Evolutionary conservation across 2,797 vertebrate genomes (phyloP), one percentile per base, ranked within the genome.

Genomic region (Australoheros facetus): DNA sequence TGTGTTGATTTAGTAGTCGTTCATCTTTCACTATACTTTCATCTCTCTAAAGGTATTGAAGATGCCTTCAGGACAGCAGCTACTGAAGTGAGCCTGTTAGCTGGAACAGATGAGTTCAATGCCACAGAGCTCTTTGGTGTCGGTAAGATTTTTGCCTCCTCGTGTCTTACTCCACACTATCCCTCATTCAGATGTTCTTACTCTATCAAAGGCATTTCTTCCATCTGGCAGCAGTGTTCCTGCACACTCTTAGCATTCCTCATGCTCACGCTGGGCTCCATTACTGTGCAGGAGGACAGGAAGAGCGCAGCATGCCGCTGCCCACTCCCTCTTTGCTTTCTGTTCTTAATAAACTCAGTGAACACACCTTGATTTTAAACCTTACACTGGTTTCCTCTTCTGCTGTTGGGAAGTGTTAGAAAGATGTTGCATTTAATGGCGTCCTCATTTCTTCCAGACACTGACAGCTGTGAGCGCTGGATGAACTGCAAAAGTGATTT

Each of bases 71-170:
- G 95, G 94, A 99, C 98, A 7, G 98, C 98, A 13, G 97, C 98
- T 78, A 99, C 98, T 0, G 98, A 99, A 95, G 97, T 98, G 84
- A 99, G 97, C 82, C 95, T 99, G 76, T 95, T 99, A 8, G 97
- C 97, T 3, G 98, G 98, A 91, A 98, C 96, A 0, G 97, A 99
- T 83, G 97, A 98, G 81, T 99, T 99, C 94, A 99, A 99, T 9
- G 97, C 98, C 77, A 99, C 97, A 62, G 98, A 97, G 83, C 96
- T 99, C 56, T 99, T 99, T 94, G 97, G 98, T 93, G 96, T 98
- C 34, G 98, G 98, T 99, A 96, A 97, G 98, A 85, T 56, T 75
- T 75, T 64, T 79, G 54, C 78, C 79, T 54, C 1, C 56, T 81
- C 53, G 54, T 57, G 42, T 81, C 73, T 72, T 73, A 11, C 54